These are phyloP conservation scores for Callorhinus ursinus DNA, from an alignment of 2,113 vertebrate genomes.

Conservation along the genomic window DNA sequence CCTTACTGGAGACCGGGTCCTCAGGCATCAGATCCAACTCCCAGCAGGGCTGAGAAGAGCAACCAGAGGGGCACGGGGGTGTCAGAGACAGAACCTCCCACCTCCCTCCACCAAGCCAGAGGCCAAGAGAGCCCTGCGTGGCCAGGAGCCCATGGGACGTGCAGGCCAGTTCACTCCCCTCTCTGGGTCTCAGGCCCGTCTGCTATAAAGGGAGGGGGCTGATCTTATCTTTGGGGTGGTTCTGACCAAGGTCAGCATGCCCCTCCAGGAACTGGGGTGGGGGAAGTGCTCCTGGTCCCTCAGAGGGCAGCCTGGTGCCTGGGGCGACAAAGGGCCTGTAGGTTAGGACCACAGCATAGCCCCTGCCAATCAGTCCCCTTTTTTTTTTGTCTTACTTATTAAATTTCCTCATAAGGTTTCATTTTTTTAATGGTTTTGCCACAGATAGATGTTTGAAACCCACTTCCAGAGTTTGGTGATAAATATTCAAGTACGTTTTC, in stretches of 20 bases:
- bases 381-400: not conserved
- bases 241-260: not conserved
- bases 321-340: not conserved
- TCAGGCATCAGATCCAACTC: not conserved
- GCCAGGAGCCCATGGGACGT: not conserved
- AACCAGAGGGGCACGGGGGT: not conserved
- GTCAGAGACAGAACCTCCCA: not conserved
- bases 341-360: not conserved
- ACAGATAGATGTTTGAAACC: not conserved
- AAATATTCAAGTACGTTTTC: not conserved
- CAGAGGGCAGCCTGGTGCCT: not conserved
- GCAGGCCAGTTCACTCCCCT: no score
- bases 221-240: no score
- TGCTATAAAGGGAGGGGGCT: not conserved
- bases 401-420: not conserved
- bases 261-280: fast-evolving
- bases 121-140: not conserved
- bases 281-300: not conserved
- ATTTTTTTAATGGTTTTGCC: not conserved
- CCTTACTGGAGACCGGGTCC: not conserved
- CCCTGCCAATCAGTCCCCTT: no score
- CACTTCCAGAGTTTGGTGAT: not conserved
- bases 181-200: not conserved
- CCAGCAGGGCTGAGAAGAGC: not conserved
- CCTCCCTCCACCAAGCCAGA: not conserved